These are phyloP conservation scores for Rhincodon typus DNA, from an alignment of 2,797 vertebrate species.

Conservation along the genomic window DNA sequence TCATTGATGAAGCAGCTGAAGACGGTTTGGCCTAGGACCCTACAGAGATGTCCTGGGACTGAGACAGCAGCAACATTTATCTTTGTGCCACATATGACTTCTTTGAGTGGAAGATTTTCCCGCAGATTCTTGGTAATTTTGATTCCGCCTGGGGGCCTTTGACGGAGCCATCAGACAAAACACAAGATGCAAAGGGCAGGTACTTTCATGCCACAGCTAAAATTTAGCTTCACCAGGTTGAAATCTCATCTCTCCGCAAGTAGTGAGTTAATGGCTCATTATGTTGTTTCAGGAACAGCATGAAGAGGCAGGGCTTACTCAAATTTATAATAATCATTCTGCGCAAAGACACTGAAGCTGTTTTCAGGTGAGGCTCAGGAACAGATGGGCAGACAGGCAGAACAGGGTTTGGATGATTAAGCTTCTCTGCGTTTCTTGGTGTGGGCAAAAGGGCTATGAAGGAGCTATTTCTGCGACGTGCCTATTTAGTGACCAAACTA, in stretches of 20 bases:
- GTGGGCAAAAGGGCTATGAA: background rate
- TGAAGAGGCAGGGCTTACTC: background rate
- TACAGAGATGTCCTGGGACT: background rate
- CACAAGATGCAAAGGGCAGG: no score
- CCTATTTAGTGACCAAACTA: background rate
- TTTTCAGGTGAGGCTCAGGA: background rate
- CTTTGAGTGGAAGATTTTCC: no score
- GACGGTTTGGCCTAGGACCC: no score
- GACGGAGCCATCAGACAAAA: background rate
- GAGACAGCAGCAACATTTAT: background rate
- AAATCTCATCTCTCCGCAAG: background rate
- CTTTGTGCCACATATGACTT: background rate
- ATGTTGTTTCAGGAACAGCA: background rate
- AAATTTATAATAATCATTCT: background rate
- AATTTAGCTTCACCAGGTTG: background rate
- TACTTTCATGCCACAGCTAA: no score
- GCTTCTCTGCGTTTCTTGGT: background rate
- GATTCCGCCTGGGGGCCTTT: background rate
- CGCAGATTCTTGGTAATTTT: no score
- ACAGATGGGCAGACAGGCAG: background rate
- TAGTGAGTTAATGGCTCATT: background rate
- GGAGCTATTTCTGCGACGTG: background rate
- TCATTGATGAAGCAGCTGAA: background rate
- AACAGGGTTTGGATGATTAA: background rate
- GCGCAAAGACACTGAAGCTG: background rate